Evolutionary conservation across 2,113 vertebrate species (phyloP).

Genomic region (Apodemus speciosus): DNA sequence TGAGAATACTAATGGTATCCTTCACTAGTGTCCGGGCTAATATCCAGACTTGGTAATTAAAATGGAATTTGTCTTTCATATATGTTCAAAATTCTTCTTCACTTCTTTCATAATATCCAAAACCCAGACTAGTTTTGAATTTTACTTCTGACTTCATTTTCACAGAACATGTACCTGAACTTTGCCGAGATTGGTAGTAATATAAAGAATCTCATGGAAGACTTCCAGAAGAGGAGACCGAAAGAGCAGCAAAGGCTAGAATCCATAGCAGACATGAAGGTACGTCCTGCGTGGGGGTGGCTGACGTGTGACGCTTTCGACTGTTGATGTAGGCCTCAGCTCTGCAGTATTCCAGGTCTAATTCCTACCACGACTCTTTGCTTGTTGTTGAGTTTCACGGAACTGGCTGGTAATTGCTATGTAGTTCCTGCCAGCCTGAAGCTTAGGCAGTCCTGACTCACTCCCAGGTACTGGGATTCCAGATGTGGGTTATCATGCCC

Average conservation of each 20-base stretch:
- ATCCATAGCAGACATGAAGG: conserved; percentile 98
- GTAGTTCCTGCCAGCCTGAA: not conserved
- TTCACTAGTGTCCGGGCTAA: conserved; percentile 39
- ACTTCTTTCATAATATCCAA: conserved; percentile 44
- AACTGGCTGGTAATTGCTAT: not conserved
- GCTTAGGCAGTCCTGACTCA: not conserved
- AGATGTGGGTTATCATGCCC: not conserved
- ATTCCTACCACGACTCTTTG: conserved; percentile 45
- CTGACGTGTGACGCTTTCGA: conserved; percentile 49
- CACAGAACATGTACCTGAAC: conserved; percentile 97
- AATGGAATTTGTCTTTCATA: conserved; percentile 65
- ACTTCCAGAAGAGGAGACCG: conserved; percentile 96
- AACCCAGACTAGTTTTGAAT: conserved; percentile 37
- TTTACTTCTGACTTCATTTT: conserved; percentile 5
- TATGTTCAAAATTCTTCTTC: conserved; percentile 46
- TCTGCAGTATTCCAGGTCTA: conserved; percentile 44
- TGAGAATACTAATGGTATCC: conserved; percentile 56
- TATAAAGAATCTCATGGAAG: conserved; percentile 99
- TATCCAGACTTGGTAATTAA: conserved; percentile 56
- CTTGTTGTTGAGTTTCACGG: not conserved
- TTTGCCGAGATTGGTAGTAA: conserved; percentile 98
- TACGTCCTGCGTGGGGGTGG: conserved; percentile 66
- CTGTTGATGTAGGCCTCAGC: conserved; percentile 13
- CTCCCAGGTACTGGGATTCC: not conserved
- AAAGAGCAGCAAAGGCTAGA: conserved; percentile 97